These are phyloP conservation scores for Aphis craccivora DNA, from an alignment of 1,140 invertebrate species.

Conservation along the genomic window DNA sequence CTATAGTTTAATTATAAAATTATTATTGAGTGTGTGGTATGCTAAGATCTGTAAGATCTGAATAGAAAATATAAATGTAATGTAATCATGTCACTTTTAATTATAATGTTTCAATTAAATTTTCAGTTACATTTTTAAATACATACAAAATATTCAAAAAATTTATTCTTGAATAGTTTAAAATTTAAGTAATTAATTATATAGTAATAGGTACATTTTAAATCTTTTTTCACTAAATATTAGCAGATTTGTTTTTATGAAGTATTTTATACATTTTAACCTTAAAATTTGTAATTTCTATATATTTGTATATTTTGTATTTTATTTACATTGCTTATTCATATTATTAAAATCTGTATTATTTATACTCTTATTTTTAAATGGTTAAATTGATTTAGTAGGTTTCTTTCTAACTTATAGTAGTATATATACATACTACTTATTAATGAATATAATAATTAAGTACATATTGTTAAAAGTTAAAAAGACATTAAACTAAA, in stretches of 20 bases:
- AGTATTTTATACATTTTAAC: background rate
- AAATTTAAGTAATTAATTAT: background rate
- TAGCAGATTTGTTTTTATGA: background rate
- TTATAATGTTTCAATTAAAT: background rate
- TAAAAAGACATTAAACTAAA: background rate
- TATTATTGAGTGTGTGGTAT: background rate
- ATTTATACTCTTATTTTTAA: background rate
- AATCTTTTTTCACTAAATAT: background rate
- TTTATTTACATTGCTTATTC: background rate
- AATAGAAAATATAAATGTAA: background rate
- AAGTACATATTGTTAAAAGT: background rate
- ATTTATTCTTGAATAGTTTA: background rate
- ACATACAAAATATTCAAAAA: background rate
- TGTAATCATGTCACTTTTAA: background rate
- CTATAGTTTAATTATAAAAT: background rate
- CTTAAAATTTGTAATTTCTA: background rate
- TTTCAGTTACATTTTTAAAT: background rate
- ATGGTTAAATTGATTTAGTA: background rate
- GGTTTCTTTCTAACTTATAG: background rate
- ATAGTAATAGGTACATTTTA: background rate
- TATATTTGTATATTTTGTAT: background rate
- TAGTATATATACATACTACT: background rate
- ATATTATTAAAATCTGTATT: background rate
- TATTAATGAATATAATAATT: background rate
- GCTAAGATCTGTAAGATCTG: background rate